Conservation (phyloP, 1,140 invertebrate species). For the Metopolophium dirhodum region DNA sequence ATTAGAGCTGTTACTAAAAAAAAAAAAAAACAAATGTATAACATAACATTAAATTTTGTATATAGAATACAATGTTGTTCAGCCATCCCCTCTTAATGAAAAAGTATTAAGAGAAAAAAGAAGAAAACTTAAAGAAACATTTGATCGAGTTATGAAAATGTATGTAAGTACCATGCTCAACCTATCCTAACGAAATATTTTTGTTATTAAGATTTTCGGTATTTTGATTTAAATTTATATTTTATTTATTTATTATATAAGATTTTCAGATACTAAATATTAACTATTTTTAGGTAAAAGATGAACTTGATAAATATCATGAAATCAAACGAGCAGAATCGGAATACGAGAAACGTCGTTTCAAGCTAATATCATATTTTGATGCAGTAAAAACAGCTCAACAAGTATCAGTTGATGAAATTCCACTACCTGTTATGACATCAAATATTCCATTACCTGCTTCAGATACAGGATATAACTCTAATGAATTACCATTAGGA, state of each 20-base stretch:
- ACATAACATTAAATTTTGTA: slow-evolving; percentile 60
- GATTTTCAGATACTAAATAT: slow-evolving; percentile 4
- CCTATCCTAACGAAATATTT: neutral
- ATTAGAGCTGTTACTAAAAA: neutral
- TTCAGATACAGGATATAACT: slow-evolving; percentile 62
- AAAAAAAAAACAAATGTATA: neutral
- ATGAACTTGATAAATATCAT: slow-evolving; percentile 92
- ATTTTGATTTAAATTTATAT: slow-evolving; percentile 15
- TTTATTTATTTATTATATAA: slow-evolving; percentile 7
- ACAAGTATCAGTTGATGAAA: slow-evolving; percentile 90
- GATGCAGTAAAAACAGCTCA: slow-evolving; percentile 95
- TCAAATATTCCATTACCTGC: slow-evolving; percentile 64
- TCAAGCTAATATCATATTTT: slow-evolving; percentile 87
- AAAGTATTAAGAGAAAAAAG: slow-evolving; percentile 96
- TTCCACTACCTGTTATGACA: slow-evolving; percentile 77
- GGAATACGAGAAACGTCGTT: slow-evolving; percentile 90
- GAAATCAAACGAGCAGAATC: slow-evolving; percentile 89
- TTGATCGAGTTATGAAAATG: slow-evolving; percentile 91
- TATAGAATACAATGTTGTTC: slow-evolving; percentile 92
- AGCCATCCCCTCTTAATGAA: slow-evolving; percentile 92
- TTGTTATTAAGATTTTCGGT: neutral
- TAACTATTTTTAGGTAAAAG: slow-evolving; percentile 79
- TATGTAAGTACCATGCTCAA: slow-evolving; percentile 82
- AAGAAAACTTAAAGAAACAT: slow-evolving; percentile 93
- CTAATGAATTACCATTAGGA: slow-evolving; percentile 64